phyloP scores from a whole-genome alignment of 2,888 invertebrate species.

The Pandemis cinnamomeana region DNA sequence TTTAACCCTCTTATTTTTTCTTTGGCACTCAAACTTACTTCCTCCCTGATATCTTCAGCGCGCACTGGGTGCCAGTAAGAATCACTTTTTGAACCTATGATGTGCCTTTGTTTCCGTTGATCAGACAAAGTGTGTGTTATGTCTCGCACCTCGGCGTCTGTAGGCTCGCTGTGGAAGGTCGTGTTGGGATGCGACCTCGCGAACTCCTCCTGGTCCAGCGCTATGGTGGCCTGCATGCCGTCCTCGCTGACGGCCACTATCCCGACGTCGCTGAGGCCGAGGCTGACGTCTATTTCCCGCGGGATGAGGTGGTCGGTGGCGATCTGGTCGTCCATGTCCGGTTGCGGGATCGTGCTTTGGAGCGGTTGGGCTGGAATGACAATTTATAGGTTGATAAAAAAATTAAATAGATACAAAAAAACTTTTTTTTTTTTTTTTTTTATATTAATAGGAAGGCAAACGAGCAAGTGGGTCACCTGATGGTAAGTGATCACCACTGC shows the following conservation, averaged over 20 bases:
- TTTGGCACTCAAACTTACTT: no score
- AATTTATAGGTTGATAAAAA: not conserved
- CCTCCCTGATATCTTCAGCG: no score
- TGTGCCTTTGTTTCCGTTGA: no score
- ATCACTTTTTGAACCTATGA: no score
- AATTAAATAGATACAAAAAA: no score
- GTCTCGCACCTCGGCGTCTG: conserved; percentile 65
- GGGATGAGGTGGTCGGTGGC: conserved; percentile 71
- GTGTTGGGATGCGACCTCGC: conserved; percentile 80
- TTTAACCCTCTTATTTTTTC: no score
- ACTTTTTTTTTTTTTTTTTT: no score
- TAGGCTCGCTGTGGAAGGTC: conserved; percentile 79
- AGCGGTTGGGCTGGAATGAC: conserved; percentile 67
- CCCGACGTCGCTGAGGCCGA: conserved; percentile 73
- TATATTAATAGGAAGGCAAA: no score
- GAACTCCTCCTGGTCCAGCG: conserved; percentile 79
- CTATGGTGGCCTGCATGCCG: conserved; percentile 68
- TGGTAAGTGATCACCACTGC: no score
- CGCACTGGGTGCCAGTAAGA: no score
- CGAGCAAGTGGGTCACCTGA: no score
- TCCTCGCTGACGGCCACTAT: conserved; percentile 76
- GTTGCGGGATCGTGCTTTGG: conserved; percentile 65
- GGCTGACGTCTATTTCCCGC: conserved; percentile 60
- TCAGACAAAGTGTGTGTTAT: no score
- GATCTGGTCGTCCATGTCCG: conserved; percentile 77